phyloP scores from a whole-genome alignment of 2,797 vertebrate species.

The Emydoidea blandingii region DNA sequence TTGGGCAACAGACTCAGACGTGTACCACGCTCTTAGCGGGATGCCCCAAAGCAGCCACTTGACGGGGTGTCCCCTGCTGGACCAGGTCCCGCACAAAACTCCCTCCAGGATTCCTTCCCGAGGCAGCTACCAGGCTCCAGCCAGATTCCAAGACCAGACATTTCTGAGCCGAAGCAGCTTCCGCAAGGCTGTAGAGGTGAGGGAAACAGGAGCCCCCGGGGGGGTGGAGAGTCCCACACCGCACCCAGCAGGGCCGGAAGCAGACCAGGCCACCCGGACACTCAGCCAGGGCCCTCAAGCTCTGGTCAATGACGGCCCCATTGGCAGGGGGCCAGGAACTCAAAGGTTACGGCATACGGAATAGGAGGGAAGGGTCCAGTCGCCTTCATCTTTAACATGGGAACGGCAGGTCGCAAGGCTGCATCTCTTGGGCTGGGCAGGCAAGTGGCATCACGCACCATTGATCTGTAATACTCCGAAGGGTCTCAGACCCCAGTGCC shows the following conservation, averaged over 20 bases:
- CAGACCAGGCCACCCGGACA: slow-evolving; percentile 11
- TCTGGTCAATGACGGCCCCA: slow-evolving; percentile 42
- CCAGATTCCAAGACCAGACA: background rate
- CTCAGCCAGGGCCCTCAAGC: slow-evolving; percentile 63
- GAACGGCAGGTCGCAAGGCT: background rate
- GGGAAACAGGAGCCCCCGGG: background rate
- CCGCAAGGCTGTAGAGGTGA: background rate
- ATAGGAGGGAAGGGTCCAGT: slow-evolving; percentile 44
- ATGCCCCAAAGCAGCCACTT: slow-evolving; percentile 55
- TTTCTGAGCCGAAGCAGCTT: background rate
- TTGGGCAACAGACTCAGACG: background rate
- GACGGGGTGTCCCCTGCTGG: background rate
- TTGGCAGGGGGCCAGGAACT: slow-evolving; percentile 61
- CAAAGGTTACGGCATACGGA: slow-evolving; percentile 52
- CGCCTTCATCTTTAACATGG: slow-evolving; percentile 11
- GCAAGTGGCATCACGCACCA: too few species aligned
- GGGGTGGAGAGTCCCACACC: slow-evolving; percentile 43
- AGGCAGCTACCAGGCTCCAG: slow-evolving; percentile 32
- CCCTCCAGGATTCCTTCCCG: slow-evolving; percentile 48
- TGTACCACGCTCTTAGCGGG: slow-evolving; percentile 16
- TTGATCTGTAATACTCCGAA: too few species aligned
- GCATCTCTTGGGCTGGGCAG: too few species aligned
- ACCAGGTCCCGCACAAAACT: slow-evolving; percentile 46
- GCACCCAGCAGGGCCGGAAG: background rate
- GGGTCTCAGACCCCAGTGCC: too few species aligned